These are phyloP conservation scores for Neoniphon sammara DNA, from an alignment of 2,797 vertebrate genomes.

Conservation along the genomic window DNA sequence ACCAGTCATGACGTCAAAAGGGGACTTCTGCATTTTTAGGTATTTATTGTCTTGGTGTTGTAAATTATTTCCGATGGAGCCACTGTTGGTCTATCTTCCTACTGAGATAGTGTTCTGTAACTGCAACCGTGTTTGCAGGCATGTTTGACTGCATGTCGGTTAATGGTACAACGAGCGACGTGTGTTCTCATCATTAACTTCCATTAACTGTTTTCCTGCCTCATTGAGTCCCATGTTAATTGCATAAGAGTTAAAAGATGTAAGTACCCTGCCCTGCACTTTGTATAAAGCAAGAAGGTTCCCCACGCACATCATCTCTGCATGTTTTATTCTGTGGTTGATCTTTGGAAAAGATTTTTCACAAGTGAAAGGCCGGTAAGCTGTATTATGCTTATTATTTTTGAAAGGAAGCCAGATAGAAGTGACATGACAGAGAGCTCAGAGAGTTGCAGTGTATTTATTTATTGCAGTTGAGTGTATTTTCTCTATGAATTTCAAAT, in stretches of 20 bases:
- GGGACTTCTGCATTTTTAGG: slow-evolving; percentile 19
- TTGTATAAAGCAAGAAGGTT: slow-evolving; percentile 27
- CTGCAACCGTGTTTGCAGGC: slow-evolving; percentile 62
- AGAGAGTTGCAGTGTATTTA: not conserved
- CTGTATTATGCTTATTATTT: not conserved
- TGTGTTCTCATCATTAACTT: slow-evolving; percentile 80
- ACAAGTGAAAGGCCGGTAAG: not conserved
- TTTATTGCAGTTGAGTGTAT: too few relatives aligned
- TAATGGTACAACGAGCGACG: slow-evolving; percentile 77
- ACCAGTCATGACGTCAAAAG: slow-evolving; percentile 13
- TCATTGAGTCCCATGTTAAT: slow-evolving; percentile 75
- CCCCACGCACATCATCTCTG: slow-evolving; percentile 37
- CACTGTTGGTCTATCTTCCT: slow-evolving; percentile 32
- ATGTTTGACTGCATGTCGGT: slow-evolving; percentile 77
- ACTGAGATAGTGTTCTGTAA: slow-evolving; percentile 44
- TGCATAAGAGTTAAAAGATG: slow-evolving; percentile 69
- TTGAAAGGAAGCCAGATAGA: not conserved
- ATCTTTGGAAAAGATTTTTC: slow-evolving; percentile 30
- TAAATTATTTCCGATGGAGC: slow-evolving; percentile 4
- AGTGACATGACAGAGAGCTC: not conserved
- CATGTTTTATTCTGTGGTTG: slow-evolving; percentile 27
- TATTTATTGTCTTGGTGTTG: slow-evolving; percentile 3
- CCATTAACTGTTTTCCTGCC: slow-evolving; percentile 78
- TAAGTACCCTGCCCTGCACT: slow-evolving; percentile 56
- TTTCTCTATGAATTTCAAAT: slow-evolving; percentile 15